Evolutionary conservation across 1,140 invertebrate species (phyloP).

Genomic region (Zaprionus inermis): DNA sequence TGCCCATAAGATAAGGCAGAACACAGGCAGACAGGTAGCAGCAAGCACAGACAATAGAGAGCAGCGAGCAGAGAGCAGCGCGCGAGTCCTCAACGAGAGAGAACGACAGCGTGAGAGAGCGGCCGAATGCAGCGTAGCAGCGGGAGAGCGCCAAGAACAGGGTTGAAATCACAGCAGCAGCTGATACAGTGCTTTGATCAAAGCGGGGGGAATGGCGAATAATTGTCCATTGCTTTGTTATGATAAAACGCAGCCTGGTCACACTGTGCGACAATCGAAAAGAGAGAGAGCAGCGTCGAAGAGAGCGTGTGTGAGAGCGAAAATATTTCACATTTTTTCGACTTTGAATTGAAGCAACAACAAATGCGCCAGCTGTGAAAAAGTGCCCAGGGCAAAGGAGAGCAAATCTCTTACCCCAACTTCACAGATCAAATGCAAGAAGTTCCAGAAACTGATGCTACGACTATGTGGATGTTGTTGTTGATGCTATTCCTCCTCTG

Average conservation of each 20-base stretch:
- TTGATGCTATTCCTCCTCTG: neutral
- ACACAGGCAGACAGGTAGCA: conserved; percentile 30
- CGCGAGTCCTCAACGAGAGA: conserved; percentile 5
- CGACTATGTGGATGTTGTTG: neutral
- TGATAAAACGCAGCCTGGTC: neutral
- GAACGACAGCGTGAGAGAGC: conserved; percentile 1
- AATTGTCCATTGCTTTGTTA: neutral
- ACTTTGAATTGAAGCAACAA: conserved; percentile 1
- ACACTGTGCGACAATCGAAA: neutral
- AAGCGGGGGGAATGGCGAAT: neutral
- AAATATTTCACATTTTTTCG: conserved; percentile 6
- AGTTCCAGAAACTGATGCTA: conserved; percentile 5
- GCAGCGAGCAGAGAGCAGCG: conserved; percentile 7
- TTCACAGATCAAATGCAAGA: neutral
- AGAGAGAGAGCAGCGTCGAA: neutral
- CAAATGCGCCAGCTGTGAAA: neutral
- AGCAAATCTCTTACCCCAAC: conserved; percentile 4
- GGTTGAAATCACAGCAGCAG: conserved; percentile 7
- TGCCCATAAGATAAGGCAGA: conserved; percentile 26
- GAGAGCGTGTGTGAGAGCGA: neutral
- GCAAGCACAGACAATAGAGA: neutral
- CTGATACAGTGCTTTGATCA: conserved; percentile 13
- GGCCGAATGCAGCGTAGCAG: neutral
- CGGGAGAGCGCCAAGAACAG: neutral
- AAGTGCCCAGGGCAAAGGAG: neutral